Evolutionary conservation across 1,140 invertebrate genomes (phyloP).

Genomic region (Dreissena rostriformis): DNA sequence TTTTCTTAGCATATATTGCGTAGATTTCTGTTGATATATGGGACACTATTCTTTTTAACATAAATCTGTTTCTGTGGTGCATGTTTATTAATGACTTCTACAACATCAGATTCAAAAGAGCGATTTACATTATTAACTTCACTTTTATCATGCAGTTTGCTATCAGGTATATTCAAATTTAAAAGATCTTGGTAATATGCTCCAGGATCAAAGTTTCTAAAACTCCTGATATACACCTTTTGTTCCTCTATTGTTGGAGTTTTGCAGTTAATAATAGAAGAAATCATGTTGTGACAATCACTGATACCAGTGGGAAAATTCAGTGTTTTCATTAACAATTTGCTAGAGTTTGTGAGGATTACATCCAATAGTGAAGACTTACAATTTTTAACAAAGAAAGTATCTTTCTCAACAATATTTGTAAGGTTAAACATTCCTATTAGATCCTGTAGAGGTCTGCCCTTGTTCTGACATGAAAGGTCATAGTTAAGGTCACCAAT

Average conservation of each 20-base stretch:
- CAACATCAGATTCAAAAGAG: slow-evolving; percentile 28
- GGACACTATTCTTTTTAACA: slow-evolving; percentile 17
- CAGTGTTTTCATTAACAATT: slow-evolving; percentile 10
- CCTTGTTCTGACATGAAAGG: slow-evolving; percentile 9
- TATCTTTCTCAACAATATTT: slow-evolving; percentile 24
- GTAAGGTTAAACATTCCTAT: slow-evolving; percentile 24
- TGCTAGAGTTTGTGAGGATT: slow-evolving; percentile 17
- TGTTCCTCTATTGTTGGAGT: slow-evolving; percentile 25
- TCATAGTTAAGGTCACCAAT: slow-evolving; percentile 45
- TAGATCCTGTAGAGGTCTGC: slow-evolving; percentile 21
- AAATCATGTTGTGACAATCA: slow-evolving; percentile 54
- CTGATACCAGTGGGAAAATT: slow-evolving; percentile 41
- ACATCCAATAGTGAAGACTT: slow-evolving; percentile 12
- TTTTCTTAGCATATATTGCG: slow-evolving; percentile 44
- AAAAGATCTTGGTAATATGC: slow-evolving; percentile 26
- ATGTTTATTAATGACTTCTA: slow-evolving; percentile 40
- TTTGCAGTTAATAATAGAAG: slow-evolving; percentile 21
- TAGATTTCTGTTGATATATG: slow-evolving; percentile 24
- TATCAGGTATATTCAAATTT: neutral
- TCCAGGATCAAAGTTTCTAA: slow-evolving; percentile 22
- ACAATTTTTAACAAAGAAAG: slow-evolving; percentile 17
- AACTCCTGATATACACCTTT: slow-evolving; percentile 40
- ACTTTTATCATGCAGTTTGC: neutral
- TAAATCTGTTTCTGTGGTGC: slow-evolving; percentile 31
- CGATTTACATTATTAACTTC: slow-evolving; percentile 21